phyloP scores from a whole-genome alignment of 2,797 vertebrate species.

The Tragopan temminckii region DNA sequence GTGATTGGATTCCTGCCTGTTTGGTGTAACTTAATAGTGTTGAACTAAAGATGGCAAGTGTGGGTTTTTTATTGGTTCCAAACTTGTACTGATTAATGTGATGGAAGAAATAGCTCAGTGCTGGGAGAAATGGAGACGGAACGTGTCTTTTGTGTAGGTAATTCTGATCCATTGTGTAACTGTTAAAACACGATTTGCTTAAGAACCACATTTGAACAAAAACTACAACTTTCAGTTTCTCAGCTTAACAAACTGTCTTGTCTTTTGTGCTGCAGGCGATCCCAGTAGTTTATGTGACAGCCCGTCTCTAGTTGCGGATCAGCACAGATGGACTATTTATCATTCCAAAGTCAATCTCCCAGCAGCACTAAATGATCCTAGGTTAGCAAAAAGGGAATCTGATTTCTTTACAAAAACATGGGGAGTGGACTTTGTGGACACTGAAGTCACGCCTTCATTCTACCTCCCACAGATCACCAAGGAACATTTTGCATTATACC shows the following conservation, averaged over 20 bases:
- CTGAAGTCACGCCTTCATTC: constrained; percentile 93
- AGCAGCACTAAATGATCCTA: constrained; percentile 96
- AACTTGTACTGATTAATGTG: neutral
- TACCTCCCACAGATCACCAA: constrained; percentile 94
- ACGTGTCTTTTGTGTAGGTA: neutral
- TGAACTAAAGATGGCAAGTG: neutral
- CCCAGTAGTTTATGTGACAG: constrained; percentile 87
- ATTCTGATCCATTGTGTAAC: neutral
- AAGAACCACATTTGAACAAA: neutral
- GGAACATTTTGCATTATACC: constrained; percentile 92
- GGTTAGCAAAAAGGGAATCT: constrained; percentile 96
- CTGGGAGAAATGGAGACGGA: neutral
- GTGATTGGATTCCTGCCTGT: neutral
- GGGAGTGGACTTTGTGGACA: constrained; percentile 96
- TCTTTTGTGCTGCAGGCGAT: constrained; percentile 84
- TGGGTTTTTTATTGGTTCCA: neutral
- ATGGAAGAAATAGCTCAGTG: neutral
- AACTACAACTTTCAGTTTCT: neutral
- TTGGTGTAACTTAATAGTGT: neutral
- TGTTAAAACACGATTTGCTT: neutral
- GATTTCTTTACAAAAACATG: constrained; percentile 99
- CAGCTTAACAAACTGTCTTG: constrained; percentile 12
- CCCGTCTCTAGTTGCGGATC: constrained; percentile 94
- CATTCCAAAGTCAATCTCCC: constrained; percentile 99
- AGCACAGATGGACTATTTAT: constrained; percentile 96